Conservation (phyloP, 1,140 invertebrate species). For the Periplaneta americana region DNA sequence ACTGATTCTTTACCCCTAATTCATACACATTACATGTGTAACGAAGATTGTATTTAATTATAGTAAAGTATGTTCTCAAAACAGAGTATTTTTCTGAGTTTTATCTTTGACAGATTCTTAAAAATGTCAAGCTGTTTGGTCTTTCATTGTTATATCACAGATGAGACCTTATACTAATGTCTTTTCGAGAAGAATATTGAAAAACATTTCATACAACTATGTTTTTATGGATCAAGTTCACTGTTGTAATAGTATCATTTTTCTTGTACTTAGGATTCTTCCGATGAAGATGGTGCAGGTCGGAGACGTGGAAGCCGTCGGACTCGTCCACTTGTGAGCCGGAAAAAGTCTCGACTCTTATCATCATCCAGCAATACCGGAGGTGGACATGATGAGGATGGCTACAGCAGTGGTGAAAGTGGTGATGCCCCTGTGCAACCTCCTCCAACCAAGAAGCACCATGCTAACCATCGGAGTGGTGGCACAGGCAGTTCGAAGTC, state of each 20-base stretch:
- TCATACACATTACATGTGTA: no score
- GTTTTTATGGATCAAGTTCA: no score
- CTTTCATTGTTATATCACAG: no score
- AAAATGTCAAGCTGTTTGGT: no score
- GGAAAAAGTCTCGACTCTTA: neutral
- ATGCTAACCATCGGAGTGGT: neutral
- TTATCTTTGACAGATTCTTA: no score
- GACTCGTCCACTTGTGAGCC: neutral
- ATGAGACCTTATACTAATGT: no score
- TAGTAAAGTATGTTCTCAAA: no score
- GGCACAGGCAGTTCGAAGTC: neutral
- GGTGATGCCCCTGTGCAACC: neutral
- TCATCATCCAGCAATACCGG: neutral
- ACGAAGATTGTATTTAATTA: no score
- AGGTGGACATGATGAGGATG: neutral
- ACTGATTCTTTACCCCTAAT: no score
- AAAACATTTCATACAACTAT: no score
- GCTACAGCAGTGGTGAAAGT: neutral
- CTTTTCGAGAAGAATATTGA: no score
- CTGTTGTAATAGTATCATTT: neutral
- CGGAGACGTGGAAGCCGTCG: neutral
- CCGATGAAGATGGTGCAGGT: conserved; percentile 9
- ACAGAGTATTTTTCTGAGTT: no score
- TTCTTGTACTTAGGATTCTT: neutral
- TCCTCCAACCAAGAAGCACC: neutral